A percentile compares a stretch with the other conserved stretches of the same genome.
These are phyloP conservation scores for Acomys russatus DNA, from an alignment of 2,797 vertebrate genomes.

Conservation along the genomic window DNA sequence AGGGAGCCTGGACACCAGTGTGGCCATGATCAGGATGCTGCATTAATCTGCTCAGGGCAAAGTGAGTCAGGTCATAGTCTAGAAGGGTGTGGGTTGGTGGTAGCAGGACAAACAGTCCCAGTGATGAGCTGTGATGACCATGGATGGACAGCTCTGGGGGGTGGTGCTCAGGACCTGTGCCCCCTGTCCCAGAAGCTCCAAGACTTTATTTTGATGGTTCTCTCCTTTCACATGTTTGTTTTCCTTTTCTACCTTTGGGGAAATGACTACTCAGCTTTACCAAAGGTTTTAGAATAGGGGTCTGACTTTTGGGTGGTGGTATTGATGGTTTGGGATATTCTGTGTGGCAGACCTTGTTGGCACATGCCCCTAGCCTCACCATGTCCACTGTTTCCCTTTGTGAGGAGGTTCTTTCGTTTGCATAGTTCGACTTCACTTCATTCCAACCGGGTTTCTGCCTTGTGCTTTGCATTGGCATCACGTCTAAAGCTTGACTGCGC, in stretches of 20 bases:
- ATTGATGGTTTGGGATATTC: background rate
- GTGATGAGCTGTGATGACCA: background rate
- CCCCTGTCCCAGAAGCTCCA: no score
- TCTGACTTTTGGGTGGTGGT: background rate
- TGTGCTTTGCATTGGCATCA: background rate
- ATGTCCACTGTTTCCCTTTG: background rate
- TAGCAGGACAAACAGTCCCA: background rate
- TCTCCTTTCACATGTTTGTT: background rate
- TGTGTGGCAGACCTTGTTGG: background rate
- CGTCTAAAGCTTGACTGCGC: background rate
- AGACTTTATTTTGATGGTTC: background rate
- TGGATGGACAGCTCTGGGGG: no score
- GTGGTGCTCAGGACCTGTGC: no score
- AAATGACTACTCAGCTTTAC: background rate
- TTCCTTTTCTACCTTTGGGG: background rate
- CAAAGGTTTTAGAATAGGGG: background rate
- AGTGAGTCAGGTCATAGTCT: background rate
- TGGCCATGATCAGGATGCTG: background rate
- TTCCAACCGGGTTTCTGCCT: background rate
- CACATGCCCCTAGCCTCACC: background rate
- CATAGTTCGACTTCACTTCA: background rate
- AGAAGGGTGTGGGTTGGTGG: no score
- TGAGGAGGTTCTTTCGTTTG: background rate
- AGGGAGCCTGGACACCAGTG: background rate
- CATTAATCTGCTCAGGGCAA: slow-evolving; percentile 71